phyloP scores from a whole-genome alignment of 1,140 invertebrate genomes.

The Lepidurus packardi region DNA sequence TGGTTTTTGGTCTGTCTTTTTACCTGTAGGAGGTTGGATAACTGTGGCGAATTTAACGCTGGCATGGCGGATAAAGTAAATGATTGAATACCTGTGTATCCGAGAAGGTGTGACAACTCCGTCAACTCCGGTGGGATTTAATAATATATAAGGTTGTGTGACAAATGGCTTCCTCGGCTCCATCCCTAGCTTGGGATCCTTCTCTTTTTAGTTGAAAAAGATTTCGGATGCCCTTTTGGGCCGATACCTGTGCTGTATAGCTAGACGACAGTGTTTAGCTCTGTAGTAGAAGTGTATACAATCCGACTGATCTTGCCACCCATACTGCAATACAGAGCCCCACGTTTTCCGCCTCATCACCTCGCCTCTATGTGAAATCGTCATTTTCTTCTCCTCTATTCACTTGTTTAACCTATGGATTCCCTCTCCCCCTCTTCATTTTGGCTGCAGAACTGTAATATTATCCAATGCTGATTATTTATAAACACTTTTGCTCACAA shows the following conservation, averaged over 20 bases:
- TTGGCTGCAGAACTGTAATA: too few relatives aligned
- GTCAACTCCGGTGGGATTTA: constrained; percentile 17
- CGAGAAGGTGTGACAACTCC: constrained; percentile 14
- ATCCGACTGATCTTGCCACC: too few relatives aligned
- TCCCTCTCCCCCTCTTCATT: too few relatives aligned
- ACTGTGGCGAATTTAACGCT: constrained; percentile 8
- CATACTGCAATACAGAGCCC: background rate
- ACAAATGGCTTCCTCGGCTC: constrained; percentile 2
- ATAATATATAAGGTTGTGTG: constrained; percentile 12
- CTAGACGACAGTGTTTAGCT: too few relatives aligned
- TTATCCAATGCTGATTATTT: too few relatives aligned
- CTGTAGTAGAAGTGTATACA: too few relatives aligned
- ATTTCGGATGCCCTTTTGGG: background rate
- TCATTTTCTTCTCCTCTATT: background rate
- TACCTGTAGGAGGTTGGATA: background rate
- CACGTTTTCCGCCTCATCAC: constrained; percentile 9
- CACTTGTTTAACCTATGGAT: too few relatives aligned
- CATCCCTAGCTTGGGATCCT: background rate
- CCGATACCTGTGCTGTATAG: background rate
- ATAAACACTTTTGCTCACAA: too few relatives aligned
- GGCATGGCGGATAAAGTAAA: background rate
- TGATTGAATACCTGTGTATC: constrained; percentile 16
- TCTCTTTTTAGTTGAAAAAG: background rate
- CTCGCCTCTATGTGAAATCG: background rate
- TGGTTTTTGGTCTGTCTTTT: background rate